Percentiles rank a stretch among this genome's conserved stretches.
phyloP scores from a whole-genome alignment of 2,888 invertebrate species.

The Rhagophthalmus giganteus region DNA sequence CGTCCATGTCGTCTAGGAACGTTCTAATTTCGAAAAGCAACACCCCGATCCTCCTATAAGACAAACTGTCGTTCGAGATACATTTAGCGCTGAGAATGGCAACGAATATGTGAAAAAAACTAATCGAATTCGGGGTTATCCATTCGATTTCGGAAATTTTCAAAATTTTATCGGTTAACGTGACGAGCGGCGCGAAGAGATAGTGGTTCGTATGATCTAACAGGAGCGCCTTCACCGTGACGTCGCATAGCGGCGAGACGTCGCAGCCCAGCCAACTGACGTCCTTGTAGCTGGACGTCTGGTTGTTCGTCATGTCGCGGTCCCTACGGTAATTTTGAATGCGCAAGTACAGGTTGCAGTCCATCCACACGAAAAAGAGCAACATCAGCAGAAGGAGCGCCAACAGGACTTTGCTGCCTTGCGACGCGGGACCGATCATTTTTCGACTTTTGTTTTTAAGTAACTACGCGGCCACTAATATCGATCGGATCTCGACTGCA shows the following conservation, averaged over 20 bases:
- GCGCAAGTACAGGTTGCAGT: constrained; percentile 69
- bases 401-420: constrained; percentile 71
- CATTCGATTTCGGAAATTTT: constrained; percentile 52
- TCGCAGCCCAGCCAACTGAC: constrained; percentile 68
- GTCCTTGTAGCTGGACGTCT: constrained; percentile 56
- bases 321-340: constrained; percentile 70
- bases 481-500: too few relatives aligned
- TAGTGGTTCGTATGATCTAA: constrained; percentile 85
- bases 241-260: constrained; percentile 74
- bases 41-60: constrained; percentile 72
- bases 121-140: constrained; percentile 84
- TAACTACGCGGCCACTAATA: background rate
- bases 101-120: constrained; percentile 75
- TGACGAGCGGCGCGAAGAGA: constrained; percentile 78
- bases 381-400: constrained; percentile 61
- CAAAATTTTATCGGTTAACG: constrained; percentile 68
- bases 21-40: constrained; percentile 79
- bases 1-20: constrained; percentile 84
- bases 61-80: constrained; percentile 71
- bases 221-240: constrained; percentile 82
- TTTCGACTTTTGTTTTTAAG: constrained; percentile 4
- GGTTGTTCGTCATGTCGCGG: constrained; percentile 52
- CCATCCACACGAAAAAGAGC: constrained; percentile 72
- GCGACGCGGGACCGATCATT: constrained; percentile 69
- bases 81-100: constrained; percentile 76